Base-by-base conservation (phyloP, 1,140 invertebrate species). In the Cyclina sinensis region DNA sequence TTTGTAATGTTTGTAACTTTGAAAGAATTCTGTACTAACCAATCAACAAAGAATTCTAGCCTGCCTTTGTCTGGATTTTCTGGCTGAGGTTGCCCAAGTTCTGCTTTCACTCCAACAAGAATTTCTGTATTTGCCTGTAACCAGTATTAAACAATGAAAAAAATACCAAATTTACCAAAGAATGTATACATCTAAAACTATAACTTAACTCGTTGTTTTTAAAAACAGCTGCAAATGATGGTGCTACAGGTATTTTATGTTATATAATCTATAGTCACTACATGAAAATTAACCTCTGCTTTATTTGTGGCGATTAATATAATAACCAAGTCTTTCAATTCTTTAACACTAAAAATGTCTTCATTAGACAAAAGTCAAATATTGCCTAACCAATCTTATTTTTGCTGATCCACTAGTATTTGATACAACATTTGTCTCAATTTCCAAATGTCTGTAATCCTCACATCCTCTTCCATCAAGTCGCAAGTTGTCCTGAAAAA, bases 1-100 rank as follows among this genome's bases (percentile, higher is more conserved):
- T n/a, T n/a, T n/a, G n/a, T n/a, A n/a, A n/a, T n/a, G n/a, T n/a
- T n/a, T n/a, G n/a, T n/a, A n/a, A n/a, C n/a, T n/a, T n/a, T 43
- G 43, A 43, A 4, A 43, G 4, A 43, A 4, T 43, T 43, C 14
- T 43, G 43, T 43, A 65, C 95, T 95, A 96, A 98, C 98, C 98
- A 99, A 95, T 99, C 98, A 35, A 99, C 98, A 96, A 99, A 99
- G 95, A 99, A 99, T 94, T 99, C 98, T 32, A 99, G 95, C 96
- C 98, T 98, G 88, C 99, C 99, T 94, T 97, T 96, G 54, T 97
- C 96, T 4, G 98, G 98, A 84, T 96, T 97, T 16, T 97, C 96
- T n/a, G 97, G 96, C 89, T 96, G 96, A 39, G 98, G 98, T 73
- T 96, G 95, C 95, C 98, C 98, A 82, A 99, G 97, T 96, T 99